A percentile compares a stretch with the other conserved stretches of the same genome.
phyloP scores from a whole-genome alignment of 2,113 vertebrate species.

The Cryptotis parvus region DNA sequence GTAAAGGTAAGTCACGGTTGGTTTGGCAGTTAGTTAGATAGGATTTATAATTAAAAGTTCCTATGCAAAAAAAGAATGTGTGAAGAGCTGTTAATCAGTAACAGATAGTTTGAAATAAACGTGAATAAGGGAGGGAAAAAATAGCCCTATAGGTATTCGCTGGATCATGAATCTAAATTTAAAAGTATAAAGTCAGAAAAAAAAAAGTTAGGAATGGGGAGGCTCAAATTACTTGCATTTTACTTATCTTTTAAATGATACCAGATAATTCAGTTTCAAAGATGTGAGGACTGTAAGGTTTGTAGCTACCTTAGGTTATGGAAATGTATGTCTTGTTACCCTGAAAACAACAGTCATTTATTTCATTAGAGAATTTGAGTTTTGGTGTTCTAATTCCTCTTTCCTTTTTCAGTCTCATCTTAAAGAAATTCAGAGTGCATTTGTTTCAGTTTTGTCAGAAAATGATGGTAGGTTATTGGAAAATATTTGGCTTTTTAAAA shows the following conservation, averaged over 20 bases:
- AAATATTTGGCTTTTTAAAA: constrained; percentile 65
- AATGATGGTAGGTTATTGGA: constrained; percentile 94
- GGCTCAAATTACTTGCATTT: background rate
- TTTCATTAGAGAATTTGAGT: background rate
- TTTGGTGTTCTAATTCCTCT: constrained; percentile 33
- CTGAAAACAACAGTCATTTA: background rate
- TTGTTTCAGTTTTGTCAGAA: constrained; percentile 96
- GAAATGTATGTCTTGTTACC: background rate
- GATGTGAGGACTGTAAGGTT: too few relatives aligned
- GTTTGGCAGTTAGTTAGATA: background rate
- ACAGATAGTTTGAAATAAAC: background rate
- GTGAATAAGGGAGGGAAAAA: background rate
- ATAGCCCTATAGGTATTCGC: background rate
- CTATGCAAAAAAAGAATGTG: background rate
- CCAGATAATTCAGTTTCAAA: too few relatives aligned
- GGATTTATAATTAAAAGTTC: background rate
- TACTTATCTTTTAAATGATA: background rate
- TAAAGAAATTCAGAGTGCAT: constrained; percentile 97
- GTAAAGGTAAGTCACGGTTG: constrained; percentile 90
- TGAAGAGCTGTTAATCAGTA: background rate
- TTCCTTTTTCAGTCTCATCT: constrained; percentile 91
- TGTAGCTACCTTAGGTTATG: background rate
- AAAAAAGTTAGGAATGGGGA: background rate
- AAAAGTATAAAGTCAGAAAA: background rate
- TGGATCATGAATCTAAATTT: background rate